Evolutionary conservation across 2,888 invertebrate genomes (phyloP).

Genomic region (Phragmatobia fuliginosa): DNA sequence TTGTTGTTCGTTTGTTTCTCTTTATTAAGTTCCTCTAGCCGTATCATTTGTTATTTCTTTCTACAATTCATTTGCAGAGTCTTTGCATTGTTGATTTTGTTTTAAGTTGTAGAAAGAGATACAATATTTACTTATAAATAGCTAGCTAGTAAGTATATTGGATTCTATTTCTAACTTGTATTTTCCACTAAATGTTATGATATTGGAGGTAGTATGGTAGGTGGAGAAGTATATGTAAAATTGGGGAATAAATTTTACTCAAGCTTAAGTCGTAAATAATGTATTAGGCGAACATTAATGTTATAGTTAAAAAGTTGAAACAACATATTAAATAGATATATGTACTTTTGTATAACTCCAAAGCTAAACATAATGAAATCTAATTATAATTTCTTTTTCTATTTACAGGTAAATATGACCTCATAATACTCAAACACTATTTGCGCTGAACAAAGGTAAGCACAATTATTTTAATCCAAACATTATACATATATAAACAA

Average conservation of each 20-base stretch:
- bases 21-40: conserved; percentile 45
- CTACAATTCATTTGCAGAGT: conserved; percentile 26
- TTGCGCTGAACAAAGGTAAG: conserved; percentile 12
- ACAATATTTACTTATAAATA: neutral
- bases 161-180: neutral
- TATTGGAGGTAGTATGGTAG: too few species aligned
- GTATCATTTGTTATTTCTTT: conserved; percentile 36
- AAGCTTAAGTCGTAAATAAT: too few species aligned
- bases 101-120: neutral
- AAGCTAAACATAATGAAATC: neutral
- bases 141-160: neutral
- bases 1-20: conserved; percentile 48
- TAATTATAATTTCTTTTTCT: neutral
- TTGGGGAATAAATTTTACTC: too few species aligned
- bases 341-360: neutral
- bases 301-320: too few species aligned
- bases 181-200: too few species aligned
- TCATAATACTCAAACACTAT: neutral
- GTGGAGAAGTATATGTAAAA: too few species aligned
- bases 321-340: neutral
- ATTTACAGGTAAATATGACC: conserved; percentile 21
- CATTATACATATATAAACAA: conserved; percentile 10
- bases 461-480: conserved; percentile 11
- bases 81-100: neutral
- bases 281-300: too few species aligned